Conservation (phyloP, 2,888 invertebrate genomes). For the Tetragonula carbonaria region DNA sequence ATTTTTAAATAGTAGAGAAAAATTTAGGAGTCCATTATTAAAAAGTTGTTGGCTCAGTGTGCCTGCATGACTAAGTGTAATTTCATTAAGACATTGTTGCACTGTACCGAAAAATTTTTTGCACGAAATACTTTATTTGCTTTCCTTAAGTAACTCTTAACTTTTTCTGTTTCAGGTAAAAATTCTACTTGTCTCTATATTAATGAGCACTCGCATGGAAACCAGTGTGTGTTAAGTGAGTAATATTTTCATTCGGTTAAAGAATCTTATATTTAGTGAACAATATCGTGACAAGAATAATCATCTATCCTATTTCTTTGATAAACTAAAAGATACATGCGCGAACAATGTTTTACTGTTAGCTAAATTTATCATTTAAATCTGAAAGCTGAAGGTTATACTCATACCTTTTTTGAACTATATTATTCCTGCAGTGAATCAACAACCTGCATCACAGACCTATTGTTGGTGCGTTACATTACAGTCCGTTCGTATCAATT, state of each 20-base stretch:
- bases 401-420: neutral
- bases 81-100: too few relatives aligned
- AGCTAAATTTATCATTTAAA: neutral
- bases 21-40: too few relatives aligned
- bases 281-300: neutral
- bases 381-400: too few relatives aligned
- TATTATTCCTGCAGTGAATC: neutral
- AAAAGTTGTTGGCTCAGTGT: too few relatives aligned
- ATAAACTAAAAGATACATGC: neutral
- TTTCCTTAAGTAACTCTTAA: neutral
- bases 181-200: neutral
- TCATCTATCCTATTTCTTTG: neutral
- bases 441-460: neutral
- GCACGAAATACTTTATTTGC: too few relatives aligned
- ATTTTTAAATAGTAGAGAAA: too few relatives aligned
- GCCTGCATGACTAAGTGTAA: too few relatives aligned
- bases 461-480: neutral
- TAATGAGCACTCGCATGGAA: neutral
- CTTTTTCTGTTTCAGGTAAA: constrained; percentile 15
- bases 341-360: neutral
- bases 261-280: neutral
- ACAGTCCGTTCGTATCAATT: neutral
- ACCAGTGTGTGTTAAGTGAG: neutral
- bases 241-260: neutral
- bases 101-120: too few relatives aligned